Base-by-base conservation (phyloP, 2,113 vertebrate genomes). In the Pseudorectes ferrugineus region DNA sequence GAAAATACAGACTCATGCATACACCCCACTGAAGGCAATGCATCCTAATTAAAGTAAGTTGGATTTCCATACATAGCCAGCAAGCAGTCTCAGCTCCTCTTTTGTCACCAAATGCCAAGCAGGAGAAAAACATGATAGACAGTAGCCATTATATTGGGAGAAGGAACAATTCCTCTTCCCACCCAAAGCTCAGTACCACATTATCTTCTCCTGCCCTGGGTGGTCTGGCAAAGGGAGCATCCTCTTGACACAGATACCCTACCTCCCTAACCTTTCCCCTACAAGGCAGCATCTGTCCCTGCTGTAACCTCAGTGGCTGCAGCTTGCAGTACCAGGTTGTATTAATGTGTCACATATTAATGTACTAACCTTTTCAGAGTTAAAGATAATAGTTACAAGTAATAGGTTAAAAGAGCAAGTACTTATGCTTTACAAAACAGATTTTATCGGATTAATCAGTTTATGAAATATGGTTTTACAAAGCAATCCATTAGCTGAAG, bases 1-100 rank as follows among this genome's bases (percentile, higher is more conserved):
- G 7, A 74, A 87, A 43, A 57, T 61, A 40, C 11, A 25, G 29
- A 38, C 8, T 12, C 14, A 28, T 20, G 12, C 12, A 45, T 25
- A 49, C 6, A 4, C 14, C 3, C 31, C n/a, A 65, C 8, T 57
- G 11, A n/a, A 55, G 33, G 8, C 10, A 36, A 38, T 61, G 4
- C 14, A 24, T 57, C 5, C 2, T 43, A 29, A 24, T 57, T 81
- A 78, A 20, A 18, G 12, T 43, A 42, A 45, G 2, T 8, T 65
- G 40, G 15, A 66, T 70, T 88, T 87, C 28, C 51, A 66, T 9
- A 38, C 0, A 0, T 12, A 74, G 9, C 7, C 14, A 11, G 25
- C 14, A 85, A 58, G 26, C 1, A 3, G 3, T 5, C 4, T 5
- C 0, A 3, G 42, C 6, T 89, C 46, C 28, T 42, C 38, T 84